phyloP scores from a whole-genome alignment of 1,140 invertebrate genomes.

The Solen grandis region DNA sequence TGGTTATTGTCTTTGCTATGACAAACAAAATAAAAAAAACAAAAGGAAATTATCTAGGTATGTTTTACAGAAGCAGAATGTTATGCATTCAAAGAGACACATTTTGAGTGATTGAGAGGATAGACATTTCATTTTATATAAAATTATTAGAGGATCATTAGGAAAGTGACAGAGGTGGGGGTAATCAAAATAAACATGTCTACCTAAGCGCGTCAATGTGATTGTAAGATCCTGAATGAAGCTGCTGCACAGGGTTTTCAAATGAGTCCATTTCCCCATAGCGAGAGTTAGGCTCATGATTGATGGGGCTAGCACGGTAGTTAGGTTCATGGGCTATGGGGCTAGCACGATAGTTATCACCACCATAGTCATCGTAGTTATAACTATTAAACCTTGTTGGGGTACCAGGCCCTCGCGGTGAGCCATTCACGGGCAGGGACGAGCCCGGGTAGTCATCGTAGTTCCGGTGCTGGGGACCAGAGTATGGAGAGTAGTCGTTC shows the following conservation, averaged over 20 bases:
- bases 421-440: slow-evolving; percentile 52
- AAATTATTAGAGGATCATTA: too few species aligned
- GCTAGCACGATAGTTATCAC: slow-evolving; percentile 54
- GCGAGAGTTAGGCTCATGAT: slow-evolving; percentile 24
- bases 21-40: too few species aligned
- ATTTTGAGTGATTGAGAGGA: too few species aligned
- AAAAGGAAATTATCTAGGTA: too few species aligned
- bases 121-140: too few species aligned
- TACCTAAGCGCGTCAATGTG: slow-evolving; percentile 56
- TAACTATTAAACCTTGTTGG: slow-evolving; percentile 66
- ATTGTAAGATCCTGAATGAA: slow-evolving; percentile 23
- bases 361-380: slow-evolving; percentile 47
- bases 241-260: slow-evolving; percentile 45
- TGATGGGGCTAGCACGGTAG: slow-evolving; percentile 40
- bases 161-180: too few species aligned
- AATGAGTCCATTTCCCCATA: slow-evolving; percentile 60
- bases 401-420: slow-evolving; percentile 48
- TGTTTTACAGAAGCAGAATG: too few species aligned
- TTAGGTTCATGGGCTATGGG: slow-evolving; percentile 51
- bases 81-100: too few species aligned
- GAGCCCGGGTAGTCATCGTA: slow-evolving; percentile 57
- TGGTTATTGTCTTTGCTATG: too few species aligned
- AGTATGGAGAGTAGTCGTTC: slow-evolving; percentile 66
- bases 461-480: slow-evolving; percentile 40
- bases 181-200: slow-evolving; percentile 8